Base-by-base conservation (phyloP, 2,888 invertebrate genomes). In the Melieria picta region DNA sequence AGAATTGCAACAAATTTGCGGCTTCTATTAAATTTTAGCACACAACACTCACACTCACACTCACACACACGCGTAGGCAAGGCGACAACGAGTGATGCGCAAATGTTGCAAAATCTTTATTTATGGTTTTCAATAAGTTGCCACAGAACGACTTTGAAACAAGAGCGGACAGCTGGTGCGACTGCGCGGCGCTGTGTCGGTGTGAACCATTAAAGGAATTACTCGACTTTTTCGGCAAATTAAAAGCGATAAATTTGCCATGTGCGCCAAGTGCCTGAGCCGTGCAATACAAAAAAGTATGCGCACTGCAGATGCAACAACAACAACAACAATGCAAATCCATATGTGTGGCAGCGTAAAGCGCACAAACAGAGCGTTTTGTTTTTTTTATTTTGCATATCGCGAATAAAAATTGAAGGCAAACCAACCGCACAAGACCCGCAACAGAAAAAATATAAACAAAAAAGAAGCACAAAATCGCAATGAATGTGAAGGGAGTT, bases 61-160 rank as follows among this genome's bases (percentile, higher is more conserved):
- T 1, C 30, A 30, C 30, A 30, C 30, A 30, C 2, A 30, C 30
- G 30, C 30, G 2, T 30, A 30, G 30, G 30, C 30, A 30, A 30
- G 30, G 30, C 30, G 30, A 30, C 30, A 30, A 30, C 30, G 30
- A 30, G 30, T 6, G 42, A 67, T 61, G 61, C 67, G 67, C 52
- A 67, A 67, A n/a, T 72, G 67, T 56, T 69, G 60, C 72, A 68
- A 75, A 80, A 82, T 81, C 82, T 82, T 80, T 82, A 82, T 81
- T 82, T 81, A 81, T 81, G 76, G 82, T 80, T 79, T 79, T 79
- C 81, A 81, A 81, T 81, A 82, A 82, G 81, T 80, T 77, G 80
- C 74, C 76, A 71, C 77, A 77, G 69, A 78, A 67, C 74, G 73
- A 65, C 72, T 62, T 74, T 73, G 76, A 67, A 75, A 73, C 77